Percentiles rank a stretch among this genome's conserved stretches.
Evolutionary conservation across 2,797 vertebrate species (phyloP).

Genomic region (Etheostoma perlongum): DNA sequence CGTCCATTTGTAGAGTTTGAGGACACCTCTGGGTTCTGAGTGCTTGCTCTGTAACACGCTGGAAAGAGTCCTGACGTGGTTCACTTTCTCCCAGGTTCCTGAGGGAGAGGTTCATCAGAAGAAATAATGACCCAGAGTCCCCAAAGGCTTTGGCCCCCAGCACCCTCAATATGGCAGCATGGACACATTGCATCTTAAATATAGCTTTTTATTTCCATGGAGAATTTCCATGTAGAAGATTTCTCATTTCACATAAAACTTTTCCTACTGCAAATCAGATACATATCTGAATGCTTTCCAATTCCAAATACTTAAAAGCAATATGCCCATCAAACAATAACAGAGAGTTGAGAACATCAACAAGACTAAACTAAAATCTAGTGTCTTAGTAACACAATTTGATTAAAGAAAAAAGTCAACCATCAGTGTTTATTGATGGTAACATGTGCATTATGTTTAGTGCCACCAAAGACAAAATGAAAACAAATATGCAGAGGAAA

Average conservation of each 20-base stretch:
- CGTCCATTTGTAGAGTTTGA: constrained; percentile 50
- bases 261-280: background rate
- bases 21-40: constrained; percentile 1
- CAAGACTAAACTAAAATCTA: background rate
- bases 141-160: background rate
- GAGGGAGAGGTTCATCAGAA: background rate
- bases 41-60: background rate
- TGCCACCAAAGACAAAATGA: background rate
- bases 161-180: background rate
- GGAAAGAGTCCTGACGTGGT: background rate
- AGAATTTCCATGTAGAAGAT: background rate
- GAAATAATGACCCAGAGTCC: background rate
- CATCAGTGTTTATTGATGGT: background rate
- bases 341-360: background rate
- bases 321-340: background rate
- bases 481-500: background rate
- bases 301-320: background rate
- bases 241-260: background rate
- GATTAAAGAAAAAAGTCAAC: background rate
- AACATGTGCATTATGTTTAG: background rate
- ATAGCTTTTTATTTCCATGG: background rate
- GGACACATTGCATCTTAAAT: background rate
- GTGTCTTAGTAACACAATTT: background rate
- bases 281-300: background rate
- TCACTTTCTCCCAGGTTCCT: constrained; percentile 40